Conservation (phyloP, 1,140 invertebrate genomes). For the Drosophila ohnishii region DNA sequence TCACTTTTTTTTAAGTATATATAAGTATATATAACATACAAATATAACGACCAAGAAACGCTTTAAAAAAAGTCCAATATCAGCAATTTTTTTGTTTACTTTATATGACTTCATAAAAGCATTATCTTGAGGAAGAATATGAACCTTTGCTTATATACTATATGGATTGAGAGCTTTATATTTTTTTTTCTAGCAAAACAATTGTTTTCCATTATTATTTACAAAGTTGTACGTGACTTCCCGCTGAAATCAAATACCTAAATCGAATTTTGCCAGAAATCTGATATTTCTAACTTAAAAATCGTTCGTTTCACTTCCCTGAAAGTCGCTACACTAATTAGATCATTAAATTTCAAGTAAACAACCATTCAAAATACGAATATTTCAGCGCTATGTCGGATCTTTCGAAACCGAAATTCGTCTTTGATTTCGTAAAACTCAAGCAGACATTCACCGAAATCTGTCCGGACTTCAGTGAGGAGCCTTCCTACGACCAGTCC, state of each 20-base stretch:
- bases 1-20: too few species aligned
- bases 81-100: neutral
- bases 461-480: constrained; percentile 51
- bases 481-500: constrained; percentile 34
- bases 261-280: neutral
- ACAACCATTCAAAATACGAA: neutral
- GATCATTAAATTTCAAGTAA: neutral
- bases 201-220: neutral
- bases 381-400: constrained; percentile 10
- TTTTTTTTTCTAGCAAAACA: neutral
- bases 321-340: neutral
- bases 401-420: constrained; percentile 1
- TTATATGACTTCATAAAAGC: too few species aligned
- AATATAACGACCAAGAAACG: neutral
- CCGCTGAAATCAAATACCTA: neutral
- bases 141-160: neutral
- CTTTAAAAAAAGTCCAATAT: neutral
- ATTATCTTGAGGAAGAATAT: neutral
- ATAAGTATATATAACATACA: neutral
- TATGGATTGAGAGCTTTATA: neutral
- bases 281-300: neutral
- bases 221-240: neutral
- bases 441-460: constrained; percentile 44
- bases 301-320: neutral
- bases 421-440: constrained; percentile 55